Evolutionary conservation across 2,797 vertebrate genomes (phyloP), one percentile per base, ranked within the genome.

Genomic region (Dendrocincla fuliginosa): DNA sequence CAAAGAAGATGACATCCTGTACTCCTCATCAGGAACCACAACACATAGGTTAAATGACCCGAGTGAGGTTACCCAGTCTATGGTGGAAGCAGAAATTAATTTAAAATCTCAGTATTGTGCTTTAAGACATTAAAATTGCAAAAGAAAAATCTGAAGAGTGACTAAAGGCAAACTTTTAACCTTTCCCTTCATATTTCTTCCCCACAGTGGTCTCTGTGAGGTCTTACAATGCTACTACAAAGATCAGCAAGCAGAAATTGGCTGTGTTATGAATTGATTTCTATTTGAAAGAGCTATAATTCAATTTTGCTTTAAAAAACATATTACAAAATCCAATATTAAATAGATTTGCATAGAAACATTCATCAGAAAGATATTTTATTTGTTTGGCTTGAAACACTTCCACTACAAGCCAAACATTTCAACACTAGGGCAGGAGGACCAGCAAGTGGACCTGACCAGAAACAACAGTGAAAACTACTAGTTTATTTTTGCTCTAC

Each of bases 371-470:
- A 96, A 94, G 87, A 84, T 91, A 92, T 96, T 95, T 96, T 97
- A 94, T 96, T 96, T 95, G 93, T 96, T 97, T 93, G 94, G 94
- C 92, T 94, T 95, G 94, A 96, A 96, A 96, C 80, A 74, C 80
- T 96, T 97, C 95, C 93, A 95, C 94, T 94, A 81, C 82, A 95
- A 97, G 95, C 95, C 95, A 95, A 95, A 93, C 56, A 84, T 96
- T 96, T 94, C 94, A 93, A 90, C 94, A 93, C 77, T 24, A 65
- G 41, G 33, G 87, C 85, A 91, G 76, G 83, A 95, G 92, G 76
- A 93, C 56, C 86, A 94, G 85, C 90, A 91, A 95, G 80, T 87
- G 83, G 93, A 94, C 87, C 80, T 90, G 85, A 96, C 92, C 92
- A 96, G 89, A 95, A 95, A 96, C 89, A 87, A 93, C 89, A 86